Conservation (phyloP, 2,888 invertebrate species). For the Leptura quadrifasciata region DNA sequence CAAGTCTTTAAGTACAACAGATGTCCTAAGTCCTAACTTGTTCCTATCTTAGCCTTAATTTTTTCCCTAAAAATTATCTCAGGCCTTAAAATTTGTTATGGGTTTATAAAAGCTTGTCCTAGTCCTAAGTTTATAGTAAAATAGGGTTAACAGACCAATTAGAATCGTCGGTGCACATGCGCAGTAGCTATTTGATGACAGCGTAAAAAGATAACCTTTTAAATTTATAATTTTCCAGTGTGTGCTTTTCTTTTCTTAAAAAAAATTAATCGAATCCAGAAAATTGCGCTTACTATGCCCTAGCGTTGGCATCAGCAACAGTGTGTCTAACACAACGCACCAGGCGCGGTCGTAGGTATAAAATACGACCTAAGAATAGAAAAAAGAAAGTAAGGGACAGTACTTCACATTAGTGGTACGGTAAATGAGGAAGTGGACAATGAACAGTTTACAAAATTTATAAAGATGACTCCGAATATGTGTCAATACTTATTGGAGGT, state of each 20-base stretch:
- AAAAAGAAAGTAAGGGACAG: not conserved
- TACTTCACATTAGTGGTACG: not conserved
- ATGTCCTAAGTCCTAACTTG: too few relatives aligned
- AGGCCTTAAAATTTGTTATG: too few relatives aligned
- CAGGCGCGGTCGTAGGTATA: slow-evolving; percentile 1
- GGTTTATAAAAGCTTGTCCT: too few relatives aligned
- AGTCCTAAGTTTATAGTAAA: too few relatives aligned
- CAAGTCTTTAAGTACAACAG: too few relatives aligned
- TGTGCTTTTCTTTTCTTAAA: not conserved
- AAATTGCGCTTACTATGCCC: not conserved
- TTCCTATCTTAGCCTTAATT: too few relatives aligned
- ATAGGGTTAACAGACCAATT: too few relatives aligned
- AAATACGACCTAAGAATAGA: slow-evolving; percentile 14
- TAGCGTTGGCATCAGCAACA: not conserved
- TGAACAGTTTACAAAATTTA: slow-evolving; percentile 23
- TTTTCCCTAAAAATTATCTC: too few relatives aligned
- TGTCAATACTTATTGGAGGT: not conserved
- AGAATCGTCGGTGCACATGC: not conserved
- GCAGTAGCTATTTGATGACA: not conserved
- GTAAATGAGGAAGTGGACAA: not conserved
- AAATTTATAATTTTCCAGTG: not conserved
- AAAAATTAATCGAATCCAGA: not conserved
- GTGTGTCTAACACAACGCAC: not conserved
- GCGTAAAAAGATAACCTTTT: not conserved
- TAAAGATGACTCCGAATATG: slow-evolving; percentile 11